Evolutionary conservation across 64 coral and sea anemone species (phyloP).

Genomic region (Exaiptasia diaphana): DNA sequence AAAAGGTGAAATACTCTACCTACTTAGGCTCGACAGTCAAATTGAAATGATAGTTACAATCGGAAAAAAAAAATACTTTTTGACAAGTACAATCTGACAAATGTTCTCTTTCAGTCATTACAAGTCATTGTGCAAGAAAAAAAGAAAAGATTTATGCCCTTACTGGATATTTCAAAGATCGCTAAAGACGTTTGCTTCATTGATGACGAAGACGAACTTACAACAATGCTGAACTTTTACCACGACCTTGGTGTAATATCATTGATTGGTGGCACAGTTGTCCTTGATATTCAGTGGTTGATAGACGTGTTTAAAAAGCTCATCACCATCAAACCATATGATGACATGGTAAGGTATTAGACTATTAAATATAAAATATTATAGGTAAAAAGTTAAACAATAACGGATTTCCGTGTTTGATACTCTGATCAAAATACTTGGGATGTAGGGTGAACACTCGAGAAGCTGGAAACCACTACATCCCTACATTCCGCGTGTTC

Average conservation of each 20-base stretch:
- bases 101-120: no score
- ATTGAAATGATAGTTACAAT: no score
- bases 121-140: not conserved
- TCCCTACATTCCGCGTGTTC: no score
- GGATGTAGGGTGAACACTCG: no score
- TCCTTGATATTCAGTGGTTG: constrained; percentile 20
- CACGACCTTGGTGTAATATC: constrained; percentile 35
- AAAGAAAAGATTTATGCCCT: not conserved
- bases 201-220: not conserved
- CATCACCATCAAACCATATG: constrained; percentile 7
- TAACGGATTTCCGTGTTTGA: not conserved
- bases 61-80: no score
- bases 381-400: not conserved
- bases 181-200: not conserved
- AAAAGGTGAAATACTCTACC: no score
- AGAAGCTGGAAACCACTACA: no score
- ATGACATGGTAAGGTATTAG: constrained; percentile 25
- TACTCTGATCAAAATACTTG: not conserved
- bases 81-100: no score
- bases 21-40: no score
- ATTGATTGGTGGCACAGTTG: not conserved
- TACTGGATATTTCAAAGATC: not conserved
- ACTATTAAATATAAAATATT: not conserved
- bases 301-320: constrained; percentile 32
- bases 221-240: constrained; percentile 32